Conservation (phyloP, 37 sponge, comb jelly and placozoan species). For the Axinella damicornis region DNA sequence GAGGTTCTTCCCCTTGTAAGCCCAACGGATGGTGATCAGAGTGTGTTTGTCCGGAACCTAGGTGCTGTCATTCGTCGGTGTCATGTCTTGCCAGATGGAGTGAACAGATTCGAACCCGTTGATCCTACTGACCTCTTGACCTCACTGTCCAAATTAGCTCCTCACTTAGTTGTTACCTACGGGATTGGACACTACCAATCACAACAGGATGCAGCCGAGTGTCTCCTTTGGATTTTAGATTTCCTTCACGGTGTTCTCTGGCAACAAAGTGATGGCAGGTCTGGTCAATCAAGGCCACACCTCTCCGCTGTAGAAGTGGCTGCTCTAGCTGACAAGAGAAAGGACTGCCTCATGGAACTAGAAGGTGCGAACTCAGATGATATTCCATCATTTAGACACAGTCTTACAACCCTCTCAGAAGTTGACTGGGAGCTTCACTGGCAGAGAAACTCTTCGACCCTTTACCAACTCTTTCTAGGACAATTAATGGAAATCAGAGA, state of each 20-base stretch:
- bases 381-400: slow-evolving; percentile 18
- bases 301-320: not conserved
- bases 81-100: slow-evolving; percentile 3
- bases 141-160: slow-evolving; percentile 29
- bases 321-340: not conserved
- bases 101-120: not conserved
- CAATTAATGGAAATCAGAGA: slow-evolving; percentile 74
- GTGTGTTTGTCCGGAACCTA: not conserved
- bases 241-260: slow-evolving; percentile 20
- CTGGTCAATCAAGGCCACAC: not conserved
- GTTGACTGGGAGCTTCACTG: slow-evolving; percentile 50
- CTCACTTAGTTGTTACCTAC: slow-evolving; percentile 33
- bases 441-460: slow-evolving; percentile 25
- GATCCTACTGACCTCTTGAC: slow-evolving; percentile 7
- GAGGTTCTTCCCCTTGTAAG: slow-evolving; percentile 3
- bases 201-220: slow-evolving; percentile 78
- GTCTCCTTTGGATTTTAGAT: slow-evolving; percentile 66
- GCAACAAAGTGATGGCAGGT: not conserved
- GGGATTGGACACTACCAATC: slow-evolving; percentile 4
- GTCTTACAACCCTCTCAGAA: slow-evolving; percentile 29
- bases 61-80: not conserved
- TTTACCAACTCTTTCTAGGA: slow-evolving; percentile 60
- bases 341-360: not conserved
- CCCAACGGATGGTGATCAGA: not conserved
- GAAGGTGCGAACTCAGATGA: not conserved